phyloP scores from a whole-genome alignment of 2,888 invertebrate genomes.

The Anagyrus pseudococci region DNA sequence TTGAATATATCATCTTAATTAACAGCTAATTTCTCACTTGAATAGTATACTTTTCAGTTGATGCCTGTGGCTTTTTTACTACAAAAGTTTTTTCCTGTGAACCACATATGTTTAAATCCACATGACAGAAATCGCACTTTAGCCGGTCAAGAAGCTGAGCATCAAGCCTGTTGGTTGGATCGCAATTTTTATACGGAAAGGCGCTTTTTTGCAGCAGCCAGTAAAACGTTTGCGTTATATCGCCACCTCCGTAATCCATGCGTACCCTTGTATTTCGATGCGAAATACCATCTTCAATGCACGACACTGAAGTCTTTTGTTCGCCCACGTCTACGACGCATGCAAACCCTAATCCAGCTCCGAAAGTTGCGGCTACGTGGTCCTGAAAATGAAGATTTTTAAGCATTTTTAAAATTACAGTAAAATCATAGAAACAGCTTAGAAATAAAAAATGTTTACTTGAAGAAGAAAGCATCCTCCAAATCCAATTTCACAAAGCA shows the following conservation, averaged over 20 bases:
- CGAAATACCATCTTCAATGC: slow-evolving; percentile 96
- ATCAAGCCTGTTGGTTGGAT: slow-evolving; percentile 77
- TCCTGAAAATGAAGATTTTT: slow-evolving; percentile 65
- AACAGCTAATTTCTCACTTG: slow-evolving; percentile 65
- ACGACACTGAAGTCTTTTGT: slow-evolving; percentile 93
- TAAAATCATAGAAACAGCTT: too few species aligned
- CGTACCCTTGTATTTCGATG: slow-evolving; percentile 83
- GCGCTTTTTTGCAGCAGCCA: slow-evolving; percentile 89
- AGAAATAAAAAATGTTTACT: slow-evolving; percentile 59
- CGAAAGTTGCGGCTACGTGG: slow-evolving; percentile 86
- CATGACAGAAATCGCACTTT: slow-evolving; percentile 90
- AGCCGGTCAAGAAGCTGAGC: slow-evolving; percentile 80
- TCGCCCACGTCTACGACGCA: slow-evolving; percentile 96
- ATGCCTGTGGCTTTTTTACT: slow-evolving; percentile 75
- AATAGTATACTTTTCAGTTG: slow-evolving; percentile 76
- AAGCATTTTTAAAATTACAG: slow-evolving; percentile 4
- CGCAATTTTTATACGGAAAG: slow-evolving; percentile 86
- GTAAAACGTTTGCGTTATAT: slow-evolving; percentile 87
- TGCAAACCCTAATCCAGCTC: slow-evolving; percentile 83
- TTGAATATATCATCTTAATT: slow-evolving; percentile 1
- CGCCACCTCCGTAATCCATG: slow-evolving; percentile 89
- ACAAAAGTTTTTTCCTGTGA: slow-evolving; percentile 83
- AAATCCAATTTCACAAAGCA: slow-evolving; percentile 84
- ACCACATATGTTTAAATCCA: slow-evolving; percentile 88
- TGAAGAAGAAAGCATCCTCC: slow-evolving; percentile 85